phyloP scores from a whole-genome alignment of 1,140 invertebrate genomes.

The Homarus americanus region DNA sequence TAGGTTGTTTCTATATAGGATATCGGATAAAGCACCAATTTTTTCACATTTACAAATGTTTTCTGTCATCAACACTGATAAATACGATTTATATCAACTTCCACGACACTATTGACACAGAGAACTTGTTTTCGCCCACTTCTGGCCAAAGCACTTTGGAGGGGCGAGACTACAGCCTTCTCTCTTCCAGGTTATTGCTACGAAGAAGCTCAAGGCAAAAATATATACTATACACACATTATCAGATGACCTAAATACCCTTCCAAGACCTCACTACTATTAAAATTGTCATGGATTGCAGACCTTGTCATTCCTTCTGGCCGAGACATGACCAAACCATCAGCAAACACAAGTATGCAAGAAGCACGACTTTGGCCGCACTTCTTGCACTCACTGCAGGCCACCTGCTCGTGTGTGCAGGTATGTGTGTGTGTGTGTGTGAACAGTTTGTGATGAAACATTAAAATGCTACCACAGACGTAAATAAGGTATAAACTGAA shows the following conservation, averaged over 20 bases:
- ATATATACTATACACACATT: constrained; percentile 22
- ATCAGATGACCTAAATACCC: constrained; percentile 40
- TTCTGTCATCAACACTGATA: background rate
- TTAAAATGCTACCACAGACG: constrained; percentile 43
- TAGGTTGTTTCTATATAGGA: too few species aligned
- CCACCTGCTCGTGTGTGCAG: background rate
- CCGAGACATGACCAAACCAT: background rate
- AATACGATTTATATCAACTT: background rate
- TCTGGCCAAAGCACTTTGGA: background rate
- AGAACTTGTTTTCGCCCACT: too few species aligned
- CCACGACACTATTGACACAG: background rate
- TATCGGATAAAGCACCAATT: background rate
- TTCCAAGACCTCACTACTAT: background rate
- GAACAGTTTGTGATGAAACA: background rate
- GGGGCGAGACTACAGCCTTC: background rate
- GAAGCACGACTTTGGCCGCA: background rate
- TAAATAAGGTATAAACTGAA: constrained; percentile 41
- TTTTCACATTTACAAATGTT: background rate
- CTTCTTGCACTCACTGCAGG: background rate
- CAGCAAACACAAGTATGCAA: background rate
- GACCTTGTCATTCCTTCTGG: background rate
- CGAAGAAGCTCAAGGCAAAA: constrained; percentile 47
- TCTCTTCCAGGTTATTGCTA: constrained; percentile 36
- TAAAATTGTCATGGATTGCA: background rate
- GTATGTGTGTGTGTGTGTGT: constrained; percentile 16